Conservation (phyloP, 2,797 vertebrate species). For the Sarcoramphus papa region DNA sequence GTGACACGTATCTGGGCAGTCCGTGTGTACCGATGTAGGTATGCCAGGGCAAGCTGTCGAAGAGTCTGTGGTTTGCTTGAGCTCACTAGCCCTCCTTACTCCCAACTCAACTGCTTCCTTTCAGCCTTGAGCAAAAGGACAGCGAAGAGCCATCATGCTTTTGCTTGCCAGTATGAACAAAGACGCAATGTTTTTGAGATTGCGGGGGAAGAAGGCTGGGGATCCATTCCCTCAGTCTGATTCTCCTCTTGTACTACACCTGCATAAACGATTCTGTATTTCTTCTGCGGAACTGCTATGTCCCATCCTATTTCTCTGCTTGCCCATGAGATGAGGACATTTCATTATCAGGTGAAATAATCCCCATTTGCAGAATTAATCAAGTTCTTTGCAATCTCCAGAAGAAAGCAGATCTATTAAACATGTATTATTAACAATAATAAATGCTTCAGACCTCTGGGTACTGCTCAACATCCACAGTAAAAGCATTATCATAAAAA, state of each 20-base stretch:
- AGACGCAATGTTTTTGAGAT: neutral
- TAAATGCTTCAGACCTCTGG: conserved; percentile 12
- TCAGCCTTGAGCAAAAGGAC: neutral
- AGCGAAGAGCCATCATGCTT: neutral
- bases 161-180: neutral
- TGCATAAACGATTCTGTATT: neutral
- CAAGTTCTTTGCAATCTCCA: neutral
- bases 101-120: neutral
- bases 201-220: neutral
- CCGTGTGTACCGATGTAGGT: fast-evolving
- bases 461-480: neutral
- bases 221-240: neutral
- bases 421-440: conserved; percentile 31
- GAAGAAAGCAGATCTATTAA: conserved; percentile 9
- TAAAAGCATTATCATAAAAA: conserved; percentile 8
- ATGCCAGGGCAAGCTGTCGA: neutral
- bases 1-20: fast-evolving
- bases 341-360: conserved; percentile 19
- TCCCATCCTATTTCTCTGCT: neutral
- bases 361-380: neutral
- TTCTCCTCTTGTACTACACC: neutral
- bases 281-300: neutral
- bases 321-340: neutral
- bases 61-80: neutral
- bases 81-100: neutral